These are phyloP conservation scores for Neomorphus geoffroyi DNA, from an alignment of 2,797 vertebrate species.

Conservation along the genomic window DNA sequence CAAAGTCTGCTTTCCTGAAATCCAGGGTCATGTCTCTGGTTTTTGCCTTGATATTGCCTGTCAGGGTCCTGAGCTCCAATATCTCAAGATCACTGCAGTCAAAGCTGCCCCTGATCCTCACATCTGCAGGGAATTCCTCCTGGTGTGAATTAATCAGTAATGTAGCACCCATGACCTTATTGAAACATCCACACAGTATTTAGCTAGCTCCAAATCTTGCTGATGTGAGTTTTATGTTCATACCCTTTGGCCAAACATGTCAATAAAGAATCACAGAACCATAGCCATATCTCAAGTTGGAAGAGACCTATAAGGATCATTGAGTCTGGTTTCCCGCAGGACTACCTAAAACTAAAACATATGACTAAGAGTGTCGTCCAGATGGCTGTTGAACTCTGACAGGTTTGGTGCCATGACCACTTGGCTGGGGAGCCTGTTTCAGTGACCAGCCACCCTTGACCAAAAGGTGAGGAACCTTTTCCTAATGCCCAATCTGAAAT, in stretches of 20 bases:
- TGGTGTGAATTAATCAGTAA: neutral
- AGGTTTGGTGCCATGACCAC: too few relatives aligned
- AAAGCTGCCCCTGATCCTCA: neutral
- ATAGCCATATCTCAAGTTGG: neutral
- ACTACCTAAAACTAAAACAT: neutral
- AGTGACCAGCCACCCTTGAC: too few relatives aligned
- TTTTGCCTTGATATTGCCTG: neutral
- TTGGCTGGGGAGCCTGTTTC: neutral
- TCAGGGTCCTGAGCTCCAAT: neutral
- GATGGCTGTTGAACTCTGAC: neutral
- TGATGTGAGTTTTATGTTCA: neutral
- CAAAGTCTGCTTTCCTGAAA: neutral
- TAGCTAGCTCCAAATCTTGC: neutral
- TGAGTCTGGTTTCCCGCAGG: neutral
- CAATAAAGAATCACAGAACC: neutral
- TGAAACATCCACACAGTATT: neutral
- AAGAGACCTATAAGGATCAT: neutral
- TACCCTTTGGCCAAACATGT: neutral
- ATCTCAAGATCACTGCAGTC: neutral
- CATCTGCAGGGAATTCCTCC: neutral
- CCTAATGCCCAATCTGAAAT: neutral
- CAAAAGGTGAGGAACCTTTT: neutral
- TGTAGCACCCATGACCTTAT: neutral
- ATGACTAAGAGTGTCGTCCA: neutral
- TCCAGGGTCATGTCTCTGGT: neutral